Percentiles rank a stretch among this genome's conserved stretches.
Evolutionary conservation across 2,888 invertebrate species (phyloP).

Genomic region (Cephus runcator): DNA sequence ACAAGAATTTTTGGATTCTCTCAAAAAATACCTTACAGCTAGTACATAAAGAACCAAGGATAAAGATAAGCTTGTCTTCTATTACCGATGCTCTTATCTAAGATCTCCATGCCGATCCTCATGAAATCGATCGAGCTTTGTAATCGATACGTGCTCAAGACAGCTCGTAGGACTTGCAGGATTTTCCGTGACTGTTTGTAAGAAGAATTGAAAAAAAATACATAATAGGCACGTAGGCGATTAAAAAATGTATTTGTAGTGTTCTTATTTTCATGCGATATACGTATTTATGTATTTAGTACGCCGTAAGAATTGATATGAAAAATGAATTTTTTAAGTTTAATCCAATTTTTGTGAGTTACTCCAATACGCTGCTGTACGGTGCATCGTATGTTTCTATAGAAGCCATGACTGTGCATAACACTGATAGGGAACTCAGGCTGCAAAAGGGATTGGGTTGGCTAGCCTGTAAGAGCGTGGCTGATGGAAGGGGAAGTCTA

Average conservation of each 20-base stretch:
- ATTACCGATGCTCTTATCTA: not conserved
- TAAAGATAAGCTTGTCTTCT: not conserved
- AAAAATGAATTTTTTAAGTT: no score
- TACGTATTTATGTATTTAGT: no score
- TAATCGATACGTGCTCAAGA: not conserved
- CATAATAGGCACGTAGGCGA: rapidly evolving
- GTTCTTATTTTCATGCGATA: not conserved
- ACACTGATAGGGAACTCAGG: constrained; percentile 10
- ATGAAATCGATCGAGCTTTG: not conserved
- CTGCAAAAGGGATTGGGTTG: constrained; percentile 43
- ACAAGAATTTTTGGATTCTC: not conserved
- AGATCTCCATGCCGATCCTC: not conserved
- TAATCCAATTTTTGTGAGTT: not conserved
- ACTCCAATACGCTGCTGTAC: not conserved
- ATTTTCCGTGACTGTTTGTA: not conserved
- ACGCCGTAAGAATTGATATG: rapidly evolving
- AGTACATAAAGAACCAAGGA: not conserved
- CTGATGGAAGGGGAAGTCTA: constrained; percentile 27
- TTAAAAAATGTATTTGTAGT: not conserved
- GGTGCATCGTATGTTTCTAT: not conserved
- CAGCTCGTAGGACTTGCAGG: not conserved
- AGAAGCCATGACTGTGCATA: not conserved
- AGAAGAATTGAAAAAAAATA: not conserved
- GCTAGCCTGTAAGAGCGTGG: constrained; percentile 26
- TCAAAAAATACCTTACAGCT: not conserved